These are phyloP conservation scores for Emydocephalus ijimae DNA, from an alignment of 2,113 vertebrate species.

Conservation along the genomic window DNA sequence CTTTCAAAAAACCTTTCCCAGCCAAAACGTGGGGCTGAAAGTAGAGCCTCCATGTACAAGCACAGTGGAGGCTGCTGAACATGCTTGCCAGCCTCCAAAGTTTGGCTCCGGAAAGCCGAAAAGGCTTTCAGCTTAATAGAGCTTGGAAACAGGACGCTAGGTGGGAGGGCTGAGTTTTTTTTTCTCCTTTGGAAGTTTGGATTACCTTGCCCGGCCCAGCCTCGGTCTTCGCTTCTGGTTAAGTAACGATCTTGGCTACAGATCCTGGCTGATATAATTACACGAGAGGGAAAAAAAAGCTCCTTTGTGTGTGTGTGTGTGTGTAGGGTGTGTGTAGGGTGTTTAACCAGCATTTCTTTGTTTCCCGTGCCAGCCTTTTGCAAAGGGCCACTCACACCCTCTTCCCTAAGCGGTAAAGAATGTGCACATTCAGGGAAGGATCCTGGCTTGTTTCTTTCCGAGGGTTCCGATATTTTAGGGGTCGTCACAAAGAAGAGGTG, in stretches of 20 bases:
- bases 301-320: neutral
- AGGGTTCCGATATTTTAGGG: neutral
- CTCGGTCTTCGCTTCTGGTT: conserved; percentile 7
- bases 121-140: neutral
- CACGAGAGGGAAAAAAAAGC: neutral
- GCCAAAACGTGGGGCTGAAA: neutral
- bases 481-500: neutral
- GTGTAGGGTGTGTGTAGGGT: neutral
- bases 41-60: neutral
- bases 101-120: neutral
- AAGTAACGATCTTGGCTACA: conserved; percentile 26
- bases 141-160: neutral
- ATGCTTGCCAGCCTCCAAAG: too few relatives aligned
- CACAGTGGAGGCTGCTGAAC: neutral
- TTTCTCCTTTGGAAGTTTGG: neutral
- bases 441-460: neutral
- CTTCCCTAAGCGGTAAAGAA: neutral
- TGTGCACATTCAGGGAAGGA: conserved; percentile 23
- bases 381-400: neutral
- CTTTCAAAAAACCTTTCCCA: neutral
- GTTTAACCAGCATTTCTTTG: conserved; percentile 18
- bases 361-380: conserved; percentile 7
- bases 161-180: neutral
- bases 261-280: conserved; percentile 24
- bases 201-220: neutral